phyloP scores from a whole-genome alignment of 1,140 invertebrate species.

The Eriocheir sinensis region DNA sequence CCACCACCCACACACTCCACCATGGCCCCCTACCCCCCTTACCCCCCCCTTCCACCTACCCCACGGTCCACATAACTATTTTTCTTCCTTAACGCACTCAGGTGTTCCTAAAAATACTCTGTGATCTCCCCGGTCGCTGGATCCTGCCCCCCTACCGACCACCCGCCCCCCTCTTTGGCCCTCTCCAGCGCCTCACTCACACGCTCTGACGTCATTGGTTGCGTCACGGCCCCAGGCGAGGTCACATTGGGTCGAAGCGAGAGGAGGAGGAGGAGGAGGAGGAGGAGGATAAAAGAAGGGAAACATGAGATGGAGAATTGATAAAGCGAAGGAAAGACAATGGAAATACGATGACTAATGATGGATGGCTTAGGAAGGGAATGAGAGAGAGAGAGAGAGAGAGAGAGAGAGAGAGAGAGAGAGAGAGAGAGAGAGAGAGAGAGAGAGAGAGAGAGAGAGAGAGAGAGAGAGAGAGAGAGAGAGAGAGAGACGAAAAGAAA shows the following conservation, averaged over 20 bases:
- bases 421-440: constrained; percentile 40
- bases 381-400: neutral
- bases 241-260: constrained; percentile 29
- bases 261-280: neutral
- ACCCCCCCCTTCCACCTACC: neutral
- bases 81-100: constrained; percentile 32
- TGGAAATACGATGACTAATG: neutral
- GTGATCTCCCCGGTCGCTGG: neutral
- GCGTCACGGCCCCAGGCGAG: constrained; percentile 3
- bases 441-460: constrained; percentile 35
- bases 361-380: neutral
- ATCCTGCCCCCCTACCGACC: neutral
- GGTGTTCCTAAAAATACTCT: constrained; percentile 38
- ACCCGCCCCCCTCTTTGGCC: neutral
- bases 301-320: neutral
- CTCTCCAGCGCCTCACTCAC: neutral
- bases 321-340: constrained; percentile 30
- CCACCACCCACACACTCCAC: no score
- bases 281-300: constrained; percentile 27
- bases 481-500: neutral
- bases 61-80: neutral
- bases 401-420: constrained; percentile 31
- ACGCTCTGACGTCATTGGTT: constrained; percentile 29
- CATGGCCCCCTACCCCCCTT: no score
- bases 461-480: constrained; percentile 1